These are phyloP conservation scores for Ceratina calcarata DNA, from an alignment of 1,140 invertebrate genomes.

Conservation along the genomic window DNA sequence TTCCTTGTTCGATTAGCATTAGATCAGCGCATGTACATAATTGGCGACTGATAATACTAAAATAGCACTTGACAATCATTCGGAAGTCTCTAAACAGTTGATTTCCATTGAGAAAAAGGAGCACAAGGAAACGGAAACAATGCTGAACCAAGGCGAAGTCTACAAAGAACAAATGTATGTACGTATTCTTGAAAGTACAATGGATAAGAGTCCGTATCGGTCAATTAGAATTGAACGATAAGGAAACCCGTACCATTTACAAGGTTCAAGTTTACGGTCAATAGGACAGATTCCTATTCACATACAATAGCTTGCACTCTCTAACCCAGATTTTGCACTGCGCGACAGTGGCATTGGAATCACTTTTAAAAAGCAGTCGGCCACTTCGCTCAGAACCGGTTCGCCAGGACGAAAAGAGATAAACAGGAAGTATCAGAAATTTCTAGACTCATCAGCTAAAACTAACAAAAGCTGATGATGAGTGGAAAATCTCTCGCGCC, in stretches of 20 bases:
- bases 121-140: not conserved
- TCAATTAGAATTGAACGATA: not conserved
- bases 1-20: not conserved
- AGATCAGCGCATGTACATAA: no score
- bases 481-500: not conserved
- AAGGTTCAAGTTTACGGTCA: not conserved
- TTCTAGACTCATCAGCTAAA: not conserved
- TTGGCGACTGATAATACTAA: not conserved
- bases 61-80: not conserved
- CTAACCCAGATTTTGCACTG: not conserved
- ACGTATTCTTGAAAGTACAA: not conserved
- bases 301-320: not conserved
- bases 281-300: no score
- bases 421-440: conserved; percentile 4
- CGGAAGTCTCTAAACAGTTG: not conserved
- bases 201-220: not conserved
- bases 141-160: not conserved
- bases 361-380: not conserved
- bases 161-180: not conserved
- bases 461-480: no score
- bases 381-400: conserved; percentile 17
- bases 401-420: not conserved
- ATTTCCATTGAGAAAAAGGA: not conserved
- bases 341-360: conserved; percentile 16
- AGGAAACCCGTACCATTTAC: not conserved